Base-by-base conservation (phyloP, 2,113 vertebrate species). In the Corythaixoides concolor region DNA sequence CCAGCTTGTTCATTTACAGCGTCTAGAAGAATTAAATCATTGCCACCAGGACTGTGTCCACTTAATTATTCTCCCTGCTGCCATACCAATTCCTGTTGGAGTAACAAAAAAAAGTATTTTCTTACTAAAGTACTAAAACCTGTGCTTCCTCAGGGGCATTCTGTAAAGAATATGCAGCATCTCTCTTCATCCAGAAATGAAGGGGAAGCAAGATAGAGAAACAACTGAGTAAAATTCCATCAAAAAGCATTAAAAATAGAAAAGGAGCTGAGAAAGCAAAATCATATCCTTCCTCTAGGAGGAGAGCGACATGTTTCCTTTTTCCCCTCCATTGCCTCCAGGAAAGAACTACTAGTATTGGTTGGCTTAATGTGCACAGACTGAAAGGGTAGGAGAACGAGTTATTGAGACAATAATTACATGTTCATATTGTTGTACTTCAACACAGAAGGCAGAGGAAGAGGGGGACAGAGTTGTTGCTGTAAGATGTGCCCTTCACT, bases 231-330 rank as follows among this genome's bases (percentile, higher is more conserved):
- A 39, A 82, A 79, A 87, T 1, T 58, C 37, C 56, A 39, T 59
- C 3, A 1, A 52, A 62, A 59, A 43, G 58, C 41, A 43, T 37
- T 7, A 55, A 52, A 93, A 94, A 70, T 33, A 33, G 69, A 47
- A 87, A 85, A 88, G 83, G 74, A 87, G 62, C 78, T 90, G 70
- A 93, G 90, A 56, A 93, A 60, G 93, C 55, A 1, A 62, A 90
- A 77, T 67, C 22, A 0, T 56, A 22, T 74, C 78, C 64, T 89
- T 88, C 83, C 67, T 70, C 52, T 49, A 69, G 90, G 62, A 77
- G 74, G 28, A 49, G 53, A 30, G 43, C 24, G 70, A 35, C 50
- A 45, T 12, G 2, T n/a, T 80, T 82, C 52, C 32, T 74, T 66
- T 82, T 67, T 35, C 52, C 55, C 27, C 20, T 68, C 24, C 4